These are phyloP conservation scores for Tragelaphus oryx DNA, from an alignment of 2,797 vertebrate species.

Conservation along the genomic window DNA sequence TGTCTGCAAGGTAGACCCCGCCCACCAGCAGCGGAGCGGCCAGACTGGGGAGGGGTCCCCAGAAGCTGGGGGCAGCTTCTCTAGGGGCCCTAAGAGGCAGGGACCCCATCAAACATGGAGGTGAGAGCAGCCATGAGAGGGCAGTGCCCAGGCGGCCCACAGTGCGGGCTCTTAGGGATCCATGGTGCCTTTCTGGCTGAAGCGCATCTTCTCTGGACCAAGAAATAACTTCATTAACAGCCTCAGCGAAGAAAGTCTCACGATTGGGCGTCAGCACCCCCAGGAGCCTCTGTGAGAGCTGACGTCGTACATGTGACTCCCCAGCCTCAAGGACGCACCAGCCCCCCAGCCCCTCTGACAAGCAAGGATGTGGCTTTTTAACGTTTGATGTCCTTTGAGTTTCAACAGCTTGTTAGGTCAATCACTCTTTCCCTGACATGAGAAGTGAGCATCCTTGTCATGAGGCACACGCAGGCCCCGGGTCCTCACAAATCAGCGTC, in stretches of 20 bases:
- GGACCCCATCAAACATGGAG: neutral
- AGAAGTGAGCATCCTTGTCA: too few relatives aligned
- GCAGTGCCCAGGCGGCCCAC: rapidly evolving
- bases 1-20: too few relatives aligned
- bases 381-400: neutral
- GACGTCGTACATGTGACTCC: rapidly evolving
- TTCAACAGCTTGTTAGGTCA: neutral
- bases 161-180: too few relatives aligned
- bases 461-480: rapidly evolving
- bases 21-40: neutral
- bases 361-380: neutral
- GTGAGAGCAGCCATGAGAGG: neutral
- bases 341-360: rapidly evolving
- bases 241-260: neutral
- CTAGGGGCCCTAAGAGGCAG: neutral
- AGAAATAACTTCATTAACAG: neutral
- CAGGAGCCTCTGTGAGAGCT: neutral
- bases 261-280: neutral
- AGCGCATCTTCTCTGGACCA: too few relatives aligned
- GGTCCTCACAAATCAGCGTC: rapidly evolving
- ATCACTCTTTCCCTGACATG: neutral
- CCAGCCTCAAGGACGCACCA: rapidly evolving
- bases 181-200: neutral
- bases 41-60: neutral
- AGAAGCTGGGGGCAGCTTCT: neutral